Conservation (phyloP, 2,888 invertebrate species). For the Deladenus siricidicola region DNA sequence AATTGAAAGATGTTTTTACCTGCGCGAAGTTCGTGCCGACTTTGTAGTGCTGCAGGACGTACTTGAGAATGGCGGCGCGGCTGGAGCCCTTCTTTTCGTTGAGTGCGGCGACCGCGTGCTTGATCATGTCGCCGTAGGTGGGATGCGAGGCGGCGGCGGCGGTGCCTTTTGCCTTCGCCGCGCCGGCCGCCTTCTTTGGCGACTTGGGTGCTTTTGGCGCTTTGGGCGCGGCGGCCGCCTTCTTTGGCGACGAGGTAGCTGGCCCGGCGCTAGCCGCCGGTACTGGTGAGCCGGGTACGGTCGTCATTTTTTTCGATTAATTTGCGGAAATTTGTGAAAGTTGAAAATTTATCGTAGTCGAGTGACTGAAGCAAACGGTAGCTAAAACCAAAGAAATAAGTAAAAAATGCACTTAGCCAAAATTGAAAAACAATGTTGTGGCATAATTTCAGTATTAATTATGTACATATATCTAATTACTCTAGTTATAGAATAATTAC, state of each 20-base stretch:
- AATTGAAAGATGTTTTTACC: not conserved
- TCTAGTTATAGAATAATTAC: no score
- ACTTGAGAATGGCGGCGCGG: conserved; percentile 33
- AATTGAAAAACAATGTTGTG: no score
- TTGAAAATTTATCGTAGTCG: no score
- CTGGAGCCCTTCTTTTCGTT: conserved; percentile 31
- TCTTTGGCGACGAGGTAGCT: not conserved
- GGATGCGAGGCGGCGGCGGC: conserved; percentile 24
- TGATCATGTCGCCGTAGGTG: conserved; percentile 29
- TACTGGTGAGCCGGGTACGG: no score
- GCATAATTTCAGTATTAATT: no score
- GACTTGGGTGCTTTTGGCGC: conserved; percentile 9
- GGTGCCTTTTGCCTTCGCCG: conserved; percentile 3
- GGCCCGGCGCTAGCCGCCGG: not conserved
- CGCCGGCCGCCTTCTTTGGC: conserved; percentile 21
- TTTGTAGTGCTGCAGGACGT: conserved; percentile 27
- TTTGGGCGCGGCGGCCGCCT: conserved; percentile 8
- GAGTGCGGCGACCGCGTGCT: conserved; percentile 10
- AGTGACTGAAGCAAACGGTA: no score
- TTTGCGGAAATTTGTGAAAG: no score
- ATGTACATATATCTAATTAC: no score
- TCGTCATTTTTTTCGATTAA: no score
- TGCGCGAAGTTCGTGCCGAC: conserved; percentile 21
- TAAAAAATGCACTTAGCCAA: no score
- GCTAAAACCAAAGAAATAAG: no score